Evolutionary conservation across 1,140 invertebrate species (phyloP).

Genomic region (Drosophila baimaii): DNA sequence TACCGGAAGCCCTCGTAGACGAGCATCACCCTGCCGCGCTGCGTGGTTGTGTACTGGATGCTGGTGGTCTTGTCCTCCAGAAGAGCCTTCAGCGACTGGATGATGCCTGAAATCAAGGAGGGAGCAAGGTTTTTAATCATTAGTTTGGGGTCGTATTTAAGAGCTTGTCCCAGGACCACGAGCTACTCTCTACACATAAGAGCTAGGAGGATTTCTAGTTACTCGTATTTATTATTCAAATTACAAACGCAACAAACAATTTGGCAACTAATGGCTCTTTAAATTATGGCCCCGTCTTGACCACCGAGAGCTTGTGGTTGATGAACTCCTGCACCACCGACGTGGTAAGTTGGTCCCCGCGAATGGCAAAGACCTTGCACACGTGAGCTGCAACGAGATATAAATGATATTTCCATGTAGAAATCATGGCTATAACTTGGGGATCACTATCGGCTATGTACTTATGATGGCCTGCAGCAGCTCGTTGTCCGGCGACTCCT

Average conservation of each 20-base stretch:
- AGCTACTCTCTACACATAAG: conserved; percentile 30
- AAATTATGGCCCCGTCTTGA: conserved; percentile 20
- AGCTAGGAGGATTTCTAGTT: conserved; percentile 20
- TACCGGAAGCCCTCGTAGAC: conserved; percentile 82
- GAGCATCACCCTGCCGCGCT: conserved; percentile 80
- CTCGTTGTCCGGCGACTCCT: conserved; percentile 34
- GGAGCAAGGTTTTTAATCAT: background rate
- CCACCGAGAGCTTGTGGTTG: conserved; percentile 61
- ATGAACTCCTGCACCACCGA: conserved; percentile 60
- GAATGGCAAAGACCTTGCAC: conserved; percentile 71
- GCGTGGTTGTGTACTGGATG: conserved; percentile 78
- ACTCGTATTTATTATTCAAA: conserved; percentile 54
- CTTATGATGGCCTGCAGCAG: conserved; percentile 75
- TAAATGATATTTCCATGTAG: background rate
- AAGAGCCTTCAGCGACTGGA: conserved; percentile 69
- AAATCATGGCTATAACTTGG: background rate
- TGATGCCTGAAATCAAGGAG: conserved; percentile 59
- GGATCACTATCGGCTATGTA: conserved; percentile 36
- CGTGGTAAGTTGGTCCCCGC: conserved; percentile 52
- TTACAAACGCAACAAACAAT: conserved; percentile 56
- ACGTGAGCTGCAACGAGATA: conserved; percentile 69
- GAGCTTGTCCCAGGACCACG: background rate
- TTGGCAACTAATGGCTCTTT: conserved; percentile 22
- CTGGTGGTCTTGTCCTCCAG: conserved; percentile 72
- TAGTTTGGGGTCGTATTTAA: background rate